A percentile compares a stretch with the other conserved stretches of the same genome.
Evolutionary conservation across 2,797 vertebrate genomes (phyloP).

Genomic region (Pitangus sulphuratus): DNA sequence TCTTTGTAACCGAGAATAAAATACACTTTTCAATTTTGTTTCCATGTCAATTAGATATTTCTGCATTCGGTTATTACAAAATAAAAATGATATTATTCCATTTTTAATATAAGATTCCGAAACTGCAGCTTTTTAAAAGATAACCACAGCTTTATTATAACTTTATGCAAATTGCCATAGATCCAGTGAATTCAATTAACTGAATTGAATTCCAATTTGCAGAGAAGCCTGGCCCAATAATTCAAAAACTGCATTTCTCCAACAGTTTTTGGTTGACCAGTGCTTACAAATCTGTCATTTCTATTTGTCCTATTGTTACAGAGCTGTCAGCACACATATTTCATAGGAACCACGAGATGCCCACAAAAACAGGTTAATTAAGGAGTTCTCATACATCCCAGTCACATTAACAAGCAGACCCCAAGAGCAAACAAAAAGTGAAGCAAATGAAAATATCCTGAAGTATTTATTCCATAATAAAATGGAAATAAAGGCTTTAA

Average conservation of each 20-base stretch:
- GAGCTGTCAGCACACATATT: constrained; percentile 5
- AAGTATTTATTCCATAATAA: constrained; percentile 51
- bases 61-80: neutral
- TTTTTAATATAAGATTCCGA: neutral
- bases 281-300: constrained; percentile 36
- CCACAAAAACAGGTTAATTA: constrained; percentile 68
- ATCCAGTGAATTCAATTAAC: constrained; percentile 54
- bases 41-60: neutral
- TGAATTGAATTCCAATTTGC: constrained; percentile 44
- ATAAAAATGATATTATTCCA: neutral
- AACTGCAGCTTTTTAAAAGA: neutral
- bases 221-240: constrained; percentile 10
- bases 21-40: neutral
- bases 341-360: neutral
- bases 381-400: constrained; percentile 14
- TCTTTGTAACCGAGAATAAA: neutral
- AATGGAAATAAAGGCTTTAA: constrained; percentile 57
- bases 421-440: constrained; percentile 29
- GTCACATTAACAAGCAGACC: constrained; percentile 28
- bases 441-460: constrained; percentile 52
- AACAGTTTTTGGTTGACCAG: neutral
- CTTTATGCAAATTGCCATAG: constrained; percentile 50
- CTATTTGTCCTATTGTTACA: constrained; percentile 14
- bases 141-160: neutral
- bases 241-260: constrained; percentile 23